Conservation (phyloP, 2,888 invertebrate species). For the Ectemnius cavifrons region DNA sequence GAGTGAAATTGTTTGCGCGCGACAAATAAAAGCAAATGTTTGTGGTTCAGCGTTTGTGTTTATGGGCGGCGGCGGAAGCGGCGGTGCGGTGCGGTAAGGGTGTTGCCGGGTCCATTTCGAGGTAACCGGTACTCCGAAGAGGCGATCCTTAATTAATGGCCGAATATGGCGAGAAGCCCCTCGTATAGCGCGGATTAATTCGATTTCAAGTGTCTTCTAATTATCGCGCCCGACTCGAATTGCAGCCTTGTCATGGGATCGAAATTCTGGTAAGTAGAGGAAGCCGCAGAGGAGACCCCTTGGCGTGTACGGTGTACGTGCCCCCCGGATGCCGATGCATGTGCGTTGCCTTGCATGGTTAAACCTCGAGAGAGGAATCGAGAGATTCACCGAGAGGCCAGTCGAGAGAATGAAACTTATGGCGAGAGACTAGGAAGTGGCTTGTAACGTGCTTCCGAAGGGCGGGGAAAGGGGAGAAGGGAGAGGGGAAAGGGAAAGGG, state of each 20-base stretch:
- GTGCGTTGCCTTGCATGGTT: constrained; percentile 30
- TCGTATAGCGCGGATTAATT: constrained; percentile 59
- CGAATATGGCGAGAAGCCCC: constrained; percentile 37
- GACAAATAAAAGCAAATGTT: constrained; percentile 32
- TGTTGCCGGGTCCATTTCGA: too few species aligned
- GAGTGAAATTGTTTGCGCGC: too few species aligned
- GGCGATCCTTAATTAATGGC: constrained; percentile 56
- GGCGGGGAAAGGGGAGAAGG: constrained; percentile 8
- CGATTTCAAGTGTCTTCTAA: constrained; percentile 63
- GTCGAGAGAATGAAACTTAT: not conserved
- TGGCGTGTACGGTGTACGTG: constrained; percentile 10
- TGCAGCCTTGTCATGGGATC: constrained; percentile 53
- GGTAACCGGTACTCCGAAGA: constrained; percentile 20
- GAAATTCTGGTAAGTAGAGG: constrained; percentile 55
- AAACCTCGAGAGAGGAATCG: not conserved
- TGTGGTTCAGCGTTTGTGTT: constrained; percentile 17
- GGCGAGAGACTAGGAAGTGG: not conserved
- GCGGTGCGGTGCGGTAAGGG: constrained; percentile 5
- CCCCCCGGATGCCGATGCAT: not conserved
- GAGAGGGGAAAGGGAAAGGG: constrained; percentile 2
- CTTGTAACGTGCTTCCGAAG: too few species aligned
- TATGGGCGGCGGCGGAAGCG: constrained; percentile 21
- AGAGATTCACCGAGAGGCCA: not conserved
- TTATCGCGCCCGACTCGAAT: constrained; percentile 54
- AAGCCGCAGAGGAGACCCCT: constrained; percentile 32